Conservation (phyloP, 64 coral and sea anemone genomes). For the Pachyseris speciosa region DNA sequence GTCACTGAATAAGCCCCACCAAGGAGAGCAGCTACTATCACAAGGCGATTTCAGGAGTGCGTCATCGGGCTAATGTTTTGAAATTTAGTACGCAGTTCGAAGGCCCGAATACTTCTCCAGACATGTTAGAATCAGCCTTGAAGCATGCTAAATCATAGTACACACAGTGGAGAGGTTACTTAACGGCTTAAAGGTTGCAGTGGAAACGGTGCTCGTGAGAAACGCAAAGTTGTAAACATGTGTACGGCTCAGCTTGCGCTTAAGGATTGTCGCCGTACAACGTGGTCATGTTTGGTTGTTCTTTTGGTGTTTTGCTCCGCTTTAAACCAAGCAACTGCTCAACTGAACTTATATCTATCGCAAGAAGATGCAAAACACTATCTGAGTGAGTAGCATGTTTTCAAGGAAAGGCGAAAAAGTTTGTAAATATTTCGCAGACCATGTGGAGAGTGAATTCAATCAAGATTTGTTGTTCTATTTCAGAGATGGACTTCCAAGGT, state of each 20-base stretch:
- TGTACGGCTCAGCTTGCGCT: background rate
- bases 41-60: conserved; percentile 6
- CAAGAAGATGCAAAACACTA: conserved; percentile 30
- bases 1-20: conserved; percentile 35
- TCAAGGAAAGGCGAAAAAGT: background rate
- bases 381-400: conserved; percentile 28
- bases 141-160: conserved; percentile 22
- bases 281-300: conserved; percentile 29
- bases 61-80: conserved; percentile 29
- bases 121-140: conserved; percentile 22
- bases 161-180: conserved; percentile 3
- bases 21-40: conserved; percentile 28
- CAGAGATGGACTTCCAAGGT: conserved; percentile 36
- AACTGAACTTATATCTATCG: conserved; percentile 13
- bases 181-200: background rate
- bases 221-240: conserved; percentile 1
- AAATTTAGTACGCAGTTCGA: conserved; percentile 16
- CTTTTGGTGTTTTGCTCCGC: conserved; percentile 25
- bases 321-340: conserved; percentile 1
- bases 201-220: background rate
- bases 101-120: background rate
- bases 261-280: conserved; percentile 1
- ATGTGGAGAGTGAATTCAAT: conserved; percentile 30
- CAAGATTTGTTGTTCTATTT: conserved; percentile 43
- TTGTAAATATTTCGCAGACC: conserved; percentile 21